phyloP scores from a whole-genome alignment of 2,113 vertebrate species.

The Pangasianodon gigas region DNA sequence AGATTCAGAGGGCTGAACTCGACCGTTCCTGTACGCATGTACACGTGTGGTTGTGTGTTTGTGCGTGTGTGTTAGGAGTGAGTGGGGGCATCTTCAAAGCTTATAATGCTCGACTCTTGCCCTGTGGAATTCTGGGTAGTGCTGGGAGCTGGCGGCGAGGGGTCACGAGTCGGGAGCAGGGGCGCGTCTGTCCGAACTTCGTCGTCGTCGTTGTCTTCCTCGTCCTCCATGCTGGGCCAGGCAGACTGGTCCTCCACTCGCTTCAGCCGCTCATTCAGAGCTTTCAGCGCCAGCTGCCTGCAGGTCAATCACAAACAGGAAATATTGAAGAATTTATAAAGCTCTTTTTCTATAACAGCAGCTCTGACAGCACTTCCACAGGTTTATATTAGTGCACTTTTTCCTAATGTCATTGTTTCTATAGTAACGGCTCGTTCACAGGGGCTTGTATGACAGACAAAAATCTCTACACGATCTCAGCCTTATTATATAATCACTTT shows the following conservation, averaged over 20 bases:
- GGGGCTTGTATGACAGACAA: background rate
- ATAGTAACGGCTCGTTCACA: background rate
- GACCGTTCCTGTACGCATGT: background rate
- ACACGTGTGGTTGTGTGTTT: constrained; percentile 38
- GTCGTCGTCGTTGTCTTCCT: constrained; percentile 86
- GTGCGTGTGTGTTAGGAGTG: constrained; percentile 75
- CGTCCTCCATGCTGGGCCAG: constrained; percentile 98
- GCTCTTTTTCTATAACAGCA: background rate
- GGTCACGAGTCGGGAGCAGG: constrained; percentile 65
- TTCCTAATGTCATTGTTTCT: background rate
- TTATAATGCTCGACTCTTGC: constrained; percentile 89
- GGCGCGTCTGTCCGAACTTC: constrained; percentile 78
- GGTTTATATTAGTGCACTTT: background rate
- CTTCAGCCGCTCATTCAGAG: constrained; percentile 94
- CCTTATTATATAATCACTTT: background rate
- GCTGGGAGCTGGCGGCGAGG: constrained; percentile 56
- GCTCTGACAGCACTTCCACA: background rate
- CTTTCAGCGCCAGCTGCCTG: constrained; percentile 96
- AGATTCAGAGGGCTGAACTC: constrained; percentile 10
- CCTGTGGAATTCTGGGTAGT: constrained; percentile 63
- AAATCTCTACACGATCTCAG: background rate
- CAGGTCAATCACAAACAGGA: constrained; percentile 35
- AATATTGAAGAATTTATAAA: background rate
- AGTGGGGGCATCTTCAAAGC: constrained; percentile 85
- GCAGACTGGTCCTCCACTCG: constrained; percentile 91